phyloP scores from a whole-genome alignment of 2,797 vertebrate genomes.

The Phataginus tetradactyla region DNA sequence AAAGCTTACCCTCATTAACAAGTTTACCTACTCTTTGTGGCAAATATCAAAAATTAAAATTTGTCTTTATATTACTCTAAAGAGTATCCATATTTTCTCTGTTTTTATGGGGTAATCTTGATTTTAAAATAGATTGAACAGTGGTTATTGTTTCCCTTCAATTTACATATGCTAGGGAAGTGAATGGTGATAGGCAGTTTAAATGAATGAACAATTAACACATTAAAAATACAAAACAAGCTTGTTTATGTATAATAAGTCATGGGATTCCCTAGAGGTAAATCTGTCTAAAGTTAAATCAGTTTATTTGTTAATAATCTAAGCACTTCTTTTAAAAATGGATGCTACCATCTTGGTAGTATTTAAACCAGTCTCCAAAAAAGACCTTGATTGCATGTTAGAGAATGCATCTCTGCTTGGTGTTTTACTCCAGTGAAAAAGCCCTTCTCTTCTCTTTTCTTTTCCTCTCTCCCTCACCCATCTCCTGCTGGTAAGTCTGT shows the following conservation, averaged over 20 bases:
- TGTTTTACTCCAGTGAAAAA: not conserved
- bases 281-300: not conserved
- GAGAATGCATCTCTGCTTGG: not conserved
- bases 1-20: not conserved
- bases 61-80: not conserved
- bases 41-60: constrained; percentile 39
- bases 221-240: not conserved
- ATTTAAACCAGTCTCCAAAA: not conserved
- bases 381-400: not conserved
- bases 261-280: not conserved
- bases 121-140: constrained; percentile 25
- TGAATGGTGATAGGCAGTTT: not conserved
- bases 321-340: constrained; percentile 32
- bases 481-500: not conserved
- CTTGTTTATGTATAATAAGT: not conserved
- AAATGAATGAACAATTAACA: not conserved
- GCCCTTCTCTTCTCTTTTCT: not conserved
- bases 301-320: constrained; percentile 39
- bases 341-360: constrained; percentile 16
- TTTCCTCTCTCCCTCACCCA: not conserved
- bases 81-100: constrained; percentile 19
- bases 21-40: not conserved
- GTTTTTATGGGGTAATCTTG: not conserved
- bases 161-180: not conserved
- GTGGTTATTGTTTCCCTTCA: not conserved